Base-by-base conservation (phyloP, 2,113 vertebrate genomes). In the Lasiurus borealis region DNA sequence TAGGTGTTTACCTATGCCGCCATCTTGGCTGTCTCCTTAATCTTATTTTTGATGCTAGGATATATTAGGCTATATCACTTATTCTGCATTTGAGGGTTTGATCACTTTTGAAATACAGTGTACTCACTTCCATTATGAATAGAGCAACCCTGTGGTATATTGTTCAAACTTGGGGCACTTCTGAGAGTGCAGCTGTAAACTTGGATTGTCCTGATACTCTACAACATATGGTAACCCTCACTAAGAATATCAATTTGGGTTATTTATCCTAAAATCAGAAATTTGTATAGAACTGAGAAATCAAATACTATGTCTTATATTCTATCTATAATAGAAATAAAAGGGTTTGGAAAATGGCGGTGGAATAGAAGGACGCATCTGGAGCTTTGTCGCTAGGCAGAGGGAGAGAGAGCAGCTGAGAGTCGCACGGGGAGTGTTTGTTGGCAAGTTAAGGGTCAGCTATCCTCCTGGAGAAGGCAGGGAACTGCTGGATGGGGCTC, bases 261-360 rank as follows among this genome's bases (percentile, higher is more conserved):
- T 78, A 73, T 89, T 93, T n/a, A 86, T 75, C 36, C 48, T 89
- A 59, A 91, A 96, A 40, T 83, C 18, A 78, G 25, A 21, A 50
- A 9, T 29, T 88, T 86, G 75, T 48, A 29, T 84, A 73, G 54
- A 87, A 90, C n/a, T 75, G 69, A 90, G 36, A 80, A 6, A 34
- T 31, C 34, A 85, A 29, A 5, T 72, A 46, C 59, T 29, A 44
- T 73, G 3, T 89, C 27, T 86, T 82, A 91, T 78, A 27, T 15
- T 85, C 27, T 50, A 11, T 64, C 40, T 64, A 31, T 31, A 40
- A 75, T 52, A 64, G 40, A 40, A 40, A 40, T 40, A 40, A 40
- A 40, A 40, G 40, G 5, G n/a, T n/a, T n/a, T n/a, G n/a, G n/a
- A n/a, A n/a, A n/a, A n/a, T n/a, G n/a, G n/a, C n/a, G n/a, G n/a